These are phyloP conservation scores for Kryphioiulus occultus DNA, from an alignment of 2,888 invertebrate genomes.

Conservation along the genomic window DNA sequence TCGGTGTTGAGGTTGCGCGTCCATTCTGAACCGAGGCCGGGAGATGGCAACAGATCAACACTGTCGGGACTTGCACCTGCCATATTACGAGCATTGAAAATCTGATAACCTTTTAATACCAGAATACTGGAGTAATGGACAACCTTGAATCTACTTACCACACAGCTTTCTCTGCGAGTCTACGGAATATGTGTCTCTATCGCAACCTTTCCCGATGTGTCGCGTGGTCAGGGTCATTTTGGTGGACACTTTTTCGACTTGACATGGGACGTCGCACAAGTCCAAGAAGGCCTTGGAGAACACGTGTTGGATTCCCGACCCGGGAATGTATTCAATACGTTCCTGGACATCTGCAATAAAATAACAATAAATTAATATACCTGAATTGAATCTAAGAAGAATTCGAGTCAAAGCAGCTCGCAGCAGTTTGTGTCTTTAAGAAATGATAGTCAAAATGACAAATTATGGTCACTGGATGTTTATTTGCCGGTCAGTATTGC, in stretches of 20 bases:
- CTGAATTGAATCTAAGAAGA: neutral
- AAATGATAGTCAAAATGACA: too few species aligned
- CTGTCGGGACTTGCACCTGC: conserved; percentile 79
- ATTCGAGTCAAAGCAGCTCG: neutral
- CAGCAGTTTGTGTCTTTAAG: too few species aligned
- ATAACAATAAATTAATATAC: neutral
- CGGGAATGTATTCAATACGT: conserved; percentile 85
- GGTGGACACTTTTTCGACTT: conserved; percentile 62
- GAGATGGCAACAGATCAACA: conserved; percentile 84
- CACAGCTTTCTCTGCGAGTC: conserved; percentile 85
- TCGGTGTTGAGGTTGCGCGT: conserved; percentile 82
- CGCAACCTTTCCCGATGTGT: conserved; percentile 96
- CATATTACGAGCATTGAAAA: neutral
- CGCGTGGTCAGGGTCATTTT: conserved; percentile 75
- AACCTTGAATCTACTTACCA: conserved; percentile 65
- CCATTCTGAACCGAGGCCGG: conserved; percentile 79
- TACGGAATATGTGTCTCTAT: conserved; percentile 89
- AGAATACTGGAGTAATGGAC: neutral
- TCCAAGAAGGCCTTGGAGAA: conserved; percentile 79
- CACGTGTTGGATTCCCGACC: conserved; percentile 79
- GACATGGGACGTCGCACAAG: conserved; percentile 67
- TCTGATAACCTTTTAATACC: neutral
- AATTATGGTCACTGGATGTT: too few species aligned
- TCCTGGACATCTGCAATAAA: conserved; percentile 74
- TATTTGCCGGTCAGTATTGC: too few species aligned